phyloP scores from a whole-genome alignment of 2,888 invertebrate species.

The Craniophora ligustri region DNA sequence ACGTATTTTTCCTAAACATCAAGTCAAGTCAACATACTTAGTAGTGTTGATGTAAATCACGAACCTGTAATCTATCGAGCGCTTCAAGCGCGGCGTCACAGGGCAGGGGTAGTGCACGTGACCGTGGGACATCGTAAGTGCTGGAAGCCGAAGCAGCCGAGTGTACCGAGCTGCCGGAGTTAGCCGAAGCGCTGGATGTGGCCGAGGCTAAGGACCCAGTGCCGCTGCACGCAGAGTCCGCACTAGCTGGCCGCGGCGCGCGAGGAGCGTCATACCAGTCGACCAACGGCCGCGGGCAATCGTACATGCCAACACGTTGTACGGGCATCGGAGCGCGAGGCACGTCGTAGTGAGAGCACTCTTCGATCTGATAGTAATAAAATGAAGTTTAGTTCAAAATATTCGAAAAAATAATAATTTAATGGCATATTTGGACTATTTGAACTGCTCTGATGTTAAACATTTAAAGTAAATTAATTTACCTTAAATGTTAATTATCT shows the following conservation, averaged over 20 bases:
- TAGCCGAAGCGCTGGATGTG: slow-evolving; percentile 83
- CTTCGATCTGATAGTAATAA: slow-evolving; percentile 75
- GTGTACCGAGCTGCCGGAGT: slow-evolving; percentile 83
- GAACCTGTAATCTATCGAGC: slow-evolving; percentile 85
- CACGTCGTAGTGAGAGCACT: slow-evolving; percentile 85
- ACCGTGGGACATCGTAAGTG: slow-evolving; percentile 84
- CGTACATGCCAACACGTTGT: slow-evolving; percentile 93
- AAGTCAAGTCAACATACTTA: too few relatives aligned
- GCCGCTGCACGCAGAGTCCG: slow-evolving; percentile 89
- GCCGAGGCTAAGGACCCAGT: slow-evolving; percentile 84
- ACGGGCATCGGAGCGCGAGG: slow-evolving; percentile 85
- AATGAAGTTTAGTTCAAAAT: too few relatives aligned
- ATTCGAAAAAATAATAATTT: too few relatives aligned
- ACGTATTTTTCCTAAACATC: too few relatives aligned
- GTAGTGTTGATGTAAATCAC: slow-evolving; percentile 64
- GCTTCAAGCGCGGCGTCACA: slow-evolving; percentile 86
- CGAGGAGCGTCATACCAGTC: slow-evolving; percentile 86
- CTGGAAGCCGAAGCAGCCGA: slow-evolving; percentile 82
- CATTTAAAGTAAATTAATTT: too few relatives aligned
- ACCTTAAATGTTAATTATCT: too few relatives aligned
- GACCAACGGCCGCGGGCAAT: slow-evolving; percentile 84
- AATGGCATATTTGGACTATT: too few relatives aligned
- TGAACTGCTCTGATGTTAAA: too few relatives aligned
- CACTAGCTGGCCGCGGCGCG: slow-evolving; percentile 85
- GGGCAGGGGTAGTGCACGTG: slow-evolving; percentile 82